Base-by-base conservation (phyloP, 1,140 invertebrate genomes). In the Trichogramma pretiosum region DNA sequence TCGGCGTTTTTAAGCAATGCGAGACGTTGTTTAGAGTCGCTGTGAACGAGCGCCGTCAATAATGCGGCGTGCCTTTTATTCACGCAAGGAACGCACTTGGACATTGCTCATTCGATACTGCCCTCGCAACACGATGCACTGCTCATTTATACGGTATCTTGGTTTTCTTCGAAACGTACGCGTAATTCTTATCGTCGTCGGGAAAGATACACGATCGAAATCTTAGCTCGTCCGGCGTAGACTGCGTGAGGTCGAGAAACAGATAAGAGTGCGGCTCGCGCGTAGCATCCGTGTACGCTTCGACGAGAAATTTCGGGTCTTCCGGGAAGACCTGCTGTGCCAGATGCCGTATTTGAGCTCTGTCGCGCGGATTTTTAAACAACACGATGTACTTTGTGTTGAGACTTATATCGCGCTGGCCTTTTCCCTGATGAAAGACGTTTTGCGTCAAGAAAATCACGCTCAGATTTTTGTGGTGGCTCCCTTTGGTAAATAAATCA, bases 211-310 rank as follows among this genome's bases (percentile, higher is more conserved):
- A 19, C 18, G 26, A 9, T 4, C 28, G 17, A 32, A 42, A 32
- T 32, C 18, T 17, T 3, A 32, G n/a, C 22, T 42, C 18, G 7
- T 33, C 16, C 10, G 3, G 7, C 3, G 28, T 17, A 28, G 14
- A 17, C 22, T 42, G 40, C 16, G 14, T 32, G 8, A 28, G 38
- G 50, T 64, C 59, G n/a, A 65, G 43, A 36, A 67, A 54, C 10
- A 69, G 49, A 53, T 67, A 68, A 1, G 59, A 58, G 52, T 65
- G 56, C 11, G 63, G 48, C 51, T 56, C 40, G 7, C 38, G 9
- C 7, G 35, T 11, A 1, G n/a, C 13, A 28, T 40, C 38, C 3
- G 5, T 16, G 17, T 40, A n/a, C 23, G 3, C n/a, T 24, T 9
- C 18, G 14, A n/a, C 18, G 5, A 41, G 30, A 55, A 65, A 67